Conservation (phyloP, 37 sponge, comb jelly and placozoan species). For the Halisarca cf. caerulea region DNA sequence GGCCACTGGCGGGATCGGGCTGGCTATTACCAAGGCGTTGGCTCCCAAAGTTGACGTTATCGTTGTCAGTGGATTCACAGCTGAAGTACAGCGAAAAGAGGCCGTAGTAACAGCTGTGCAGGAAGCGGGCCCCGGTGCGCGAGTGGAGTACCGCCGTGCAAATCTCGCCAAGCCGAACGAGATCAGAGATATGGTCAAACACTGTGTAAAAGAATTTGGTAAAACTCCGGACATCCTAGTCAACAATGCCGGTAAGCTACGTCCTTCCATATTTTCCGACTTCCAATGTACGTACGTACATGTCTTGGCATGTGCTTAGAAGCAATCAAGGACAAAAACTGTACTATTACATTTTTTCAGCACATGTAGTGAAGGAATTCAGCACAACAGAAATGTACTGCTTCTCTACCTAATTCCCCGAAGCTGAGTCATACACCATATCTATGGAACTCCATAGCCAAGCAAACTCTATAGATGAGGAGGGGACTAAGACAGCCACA, state of each 20-base stretch:
- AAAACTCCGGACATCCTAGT: conserved; percentile 60
- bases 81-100: not conserved
- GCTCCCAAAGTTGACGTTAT: conserved; percentile 39
- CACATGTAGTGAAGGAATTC: no score
- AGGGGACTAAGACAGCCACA: no score
- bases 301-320: no score
- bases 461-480: no score
- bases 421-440: no score
- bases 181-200: conserved; percentile 51
- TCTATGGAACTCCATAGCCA: no score
- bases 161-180: conserved; percentile 54
- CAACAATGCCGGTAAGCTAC: conserved; percentile 79
- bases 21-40: conserved; percentile 45
- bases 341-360: no score
- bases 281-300: no score
- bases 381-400: no score
- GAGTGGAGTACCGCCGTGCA: conserved; percentile 46
- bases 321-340: no score
- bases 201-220: conserved; percentile 29
- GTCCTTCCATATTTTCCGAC: no score
- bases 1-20: conserved; percentile 80
- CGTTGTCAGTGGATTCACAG: conserved; percentile 58
- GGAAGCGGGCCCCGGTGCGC: not conserved
- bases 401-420: no score
- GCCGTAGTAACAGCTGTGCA: not conserved